Percentiles rank a stretch among this genome's conserved stretches.
phyloP scores from a whole-genome alignment of 2,113 vertebrate genomes.

The Stigmatopora nigra region DNA sequence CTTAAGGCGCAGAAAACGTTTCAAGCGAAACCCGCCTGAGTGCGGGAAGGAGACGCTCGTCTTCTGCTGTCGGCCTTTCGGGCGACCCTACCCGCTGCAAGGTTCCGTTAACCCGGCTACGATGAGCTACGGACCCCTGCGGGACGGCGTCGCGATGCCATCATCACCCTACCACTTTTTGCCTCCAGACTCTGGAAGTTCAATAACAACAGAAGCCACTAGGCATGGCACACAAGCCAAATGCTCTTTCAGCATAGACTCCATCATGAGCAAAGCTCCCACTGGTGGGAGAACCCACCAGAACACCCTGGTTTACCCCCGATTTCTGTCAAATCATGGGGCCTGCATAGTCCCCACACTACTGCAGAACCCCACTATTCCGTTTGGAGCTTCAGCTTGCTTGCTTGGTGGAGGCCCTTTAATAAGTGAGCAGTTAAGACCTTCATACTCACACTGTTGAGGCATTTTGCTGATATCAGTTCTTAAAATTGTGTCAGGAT shows the following conservation, averaged over 20 bases:
- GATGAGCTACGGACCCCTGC: conserved; percentile 55
- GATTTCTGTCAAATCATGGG: conserved; percentile 40
- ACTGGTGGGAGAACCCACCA: conserved; percentile 8
- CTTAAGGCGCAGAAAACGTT: conserved; percentile 83
- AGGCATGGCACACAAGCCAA: conserved; percentile 41
- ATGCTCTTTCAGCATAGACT: conserved; percentile 78
- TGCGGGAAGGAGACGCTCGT: conserved; percentile 61
- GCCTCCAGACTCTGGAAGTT: conserved; percentile 40
- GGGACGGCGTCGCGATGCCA: conserved; percentile 49
- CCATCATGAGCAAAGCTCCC: conserved; percentile 68
- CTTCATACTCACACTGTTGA: conserved; percentile 58
- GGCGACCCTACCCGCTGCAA: conserved; percentile 59
- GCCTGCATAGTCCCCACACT: conserved; percentile 57
- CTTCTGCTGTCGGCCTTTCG: conserved; percentile 66
- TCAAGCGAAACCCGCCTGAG: conserved; percentile 74
- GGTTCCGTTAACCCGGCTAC: conserved; percentile 47
- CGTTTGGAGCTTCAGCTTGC: conserved; percentile 32
- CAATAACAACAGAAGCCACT: conserved; percentile 7
- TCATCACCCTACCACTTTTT: conserved; percentile 50
- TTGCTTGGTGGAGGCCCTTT: conserved; percentile 41
- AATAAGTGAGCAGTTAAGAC: conserved; percentile 42
- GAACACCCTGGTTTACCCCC: conserved; percentile 36
- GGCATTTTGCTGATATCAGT: background rate
- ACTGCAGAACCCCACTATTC: conserved; percentile 51
- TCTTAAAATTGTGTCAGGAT: background rate